Evolutionary conservation across 92 coral and sea anemone species (phyloP).

Genomic region (Phymanthus crucifer): DNA sequence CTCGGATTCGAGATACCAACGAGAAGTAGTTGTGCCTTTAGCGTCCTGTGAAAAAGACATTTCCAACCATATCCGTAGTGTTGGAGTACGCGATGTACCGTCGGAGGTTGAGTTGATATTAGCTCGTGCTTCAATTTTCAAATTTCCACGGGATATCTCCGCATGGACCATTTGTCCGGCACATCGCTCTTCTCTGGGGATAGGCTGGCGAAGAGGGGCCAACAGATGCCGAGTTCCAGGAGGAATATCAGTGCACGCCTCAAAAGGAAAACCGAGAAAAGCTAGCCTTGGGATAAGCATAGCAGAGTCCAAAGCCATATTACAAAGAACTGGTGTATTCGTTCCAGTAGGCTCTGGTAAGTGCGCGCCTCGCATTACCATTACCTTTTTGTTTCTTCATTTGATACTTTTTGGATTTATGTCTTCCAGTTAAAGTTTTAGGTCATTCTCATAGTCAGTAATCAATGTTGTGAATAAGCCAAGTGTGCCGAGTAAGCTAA

Average conservation of each 20-base stretch:
- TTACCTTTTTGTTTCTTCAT: not conserved
- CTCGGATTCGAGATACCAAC: constrained; percentile 18
- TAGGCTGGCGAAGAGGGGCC: constrained; percentile 65
- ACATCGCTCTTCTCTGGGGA: constrained; percentile 61
- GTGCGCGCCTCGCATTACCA: constrained; percentile 15
- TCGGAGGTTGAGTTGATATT: constrained; percentile 53
- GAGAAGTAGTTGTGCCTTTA: constrained; percentile 34
- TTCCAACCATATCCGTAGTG: constrained; percentile 36
- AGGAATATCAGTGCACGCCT: constrained; percentile 34
- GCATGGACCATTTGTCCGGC: constrained; percentile 53
- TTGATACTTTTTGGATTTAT: not conserved
- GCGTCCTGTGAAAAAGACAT: constrained; percentile 42
- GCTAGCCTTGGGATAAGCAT: constrained; percentile 51
- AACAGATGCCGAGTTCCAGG: constrained; percentile 50
- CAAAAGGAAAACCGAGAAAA: constrained; percentile 16
- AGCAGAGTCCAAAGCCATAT: constrained; percentile 44
- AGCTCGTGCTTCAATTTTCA: constrained; percentile 52
- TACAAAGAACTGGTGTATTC: constrained; percentile 50
- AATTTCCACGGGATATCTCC: constrained; percentile 41
- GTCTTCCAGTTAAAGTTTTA: not conserved
- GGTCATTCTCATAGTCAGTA: not conserved
- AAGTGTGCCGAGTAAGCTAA: not conserved
- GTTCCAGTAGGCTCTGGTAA: constrained; percentile 66
- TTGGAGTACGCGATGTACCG: constrained; percentile 35
- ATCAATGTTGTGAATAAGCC: not conserved